phyloP scores from a whole-genome alignment of 2,888 invertebrate genomes.

The Caenorhabditis sp. region DNA sequence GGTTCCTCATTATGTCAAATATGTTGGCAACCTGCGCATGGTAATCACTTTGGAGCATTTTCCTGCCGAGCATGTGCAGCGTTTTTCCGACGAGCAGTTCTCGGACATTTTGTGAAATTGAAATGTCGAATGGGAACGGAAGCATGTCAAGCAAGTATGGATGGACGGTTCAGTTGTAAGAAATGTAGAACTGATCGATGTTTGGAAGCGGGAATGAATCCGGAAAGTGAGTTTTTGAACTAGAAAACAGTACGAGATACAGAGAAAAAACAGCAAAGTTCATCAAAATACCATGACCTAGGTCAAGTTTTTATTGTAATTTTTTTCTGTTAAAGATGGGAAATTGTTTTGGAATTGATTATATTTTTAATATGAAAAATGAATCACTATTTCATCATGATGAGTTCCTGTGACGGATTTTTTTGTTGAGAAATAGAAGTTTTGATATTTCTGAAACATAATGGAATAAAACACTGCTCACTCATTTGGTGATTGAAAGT shows the following conservation, averaged over 20 bases:
- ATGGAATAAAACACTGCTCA: too few relatives aligned
- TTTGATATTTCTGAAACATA: too few relatives aligned
- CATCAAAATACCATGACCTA: too few relatives aligned
- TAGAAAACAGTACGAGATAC: not conserved
- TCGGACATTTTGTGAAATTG: not conserved
- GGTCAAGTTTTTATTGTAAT: too few relatives aligned
- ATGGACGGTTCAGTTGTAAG: constrained; percentile 6
- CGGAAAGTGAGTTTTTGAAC: constrained; percentile 4
- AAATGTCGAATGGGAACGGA: not conserved
- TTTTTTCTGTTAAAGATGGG: too few relatives aligned
- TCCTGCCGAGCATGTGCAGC: not conserved
- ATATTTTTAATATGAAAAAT: too few relatives aligned
- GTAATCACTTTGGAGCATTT: not conserved
- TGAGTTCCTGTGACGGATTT: too few relatives aligned
- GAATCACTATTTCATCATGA: too few relatives aligned
- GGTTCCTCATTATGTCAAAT: not conserved
- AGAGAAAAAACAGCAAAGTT: not conserved
- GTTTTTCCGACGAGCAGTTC: not conserved
- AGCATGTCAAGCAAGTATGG: not conserved
- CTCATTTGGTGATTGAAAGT: too few relatives aligned
- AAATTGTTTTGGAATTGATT: too few relatives aligned
- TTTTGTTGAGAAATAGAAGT: too few relatives aligned
- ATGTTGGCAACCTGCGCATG: not conserved
- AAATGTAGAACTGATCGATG: constrained; percentile 9
- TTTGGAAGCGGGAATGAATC: constrained; percentile 4